These are phyloP conservation scores for Aphodius sticticus DNA, from an alignment of 2,888 invertebrate genomes.

Conservation along the genomic window DNA sequence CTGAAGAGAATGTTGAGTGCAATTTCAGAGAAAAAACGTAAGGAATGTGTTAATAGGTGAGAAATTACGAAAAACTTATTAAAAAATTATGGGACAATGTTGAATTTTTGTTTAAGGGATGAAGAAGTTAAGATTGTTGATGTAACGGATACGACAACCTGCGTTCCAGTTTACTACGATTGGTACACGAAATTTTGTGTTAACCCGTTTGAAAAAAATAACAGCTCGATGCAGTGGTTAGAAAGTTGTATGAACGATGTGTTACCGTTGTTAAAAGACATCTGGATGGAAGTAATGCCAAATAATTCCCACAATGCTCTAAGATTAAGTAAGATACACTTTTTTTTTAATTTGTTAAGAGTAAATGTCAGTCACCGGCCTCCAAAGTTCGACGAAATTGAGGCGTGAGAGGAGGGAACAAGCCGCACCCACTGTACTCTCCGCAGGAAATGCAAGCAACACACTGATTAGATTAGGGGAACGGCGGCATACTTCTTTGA, in stretches of 20 bases:
- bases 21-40: not conserved
- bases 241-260: constrained; percentile 69
- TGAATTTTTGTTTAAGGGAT: constrained; percentile 33
- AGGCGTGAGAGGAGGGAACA: too few relatives aligned
- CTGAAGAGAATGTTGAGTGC: constrained; percentile 69
- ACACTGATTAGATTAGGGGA: too few relatives aligned
- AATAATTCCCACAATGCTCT: constrained; percentile 32
- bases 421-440: too few relatives aligned
- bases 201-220: not conserved
- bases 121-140: constrained; percentile 18
- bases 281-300: constrained; percentile 83
- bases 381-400: too few relatives aligned
- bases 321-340: not conserved
- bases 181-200: constrained; percentile 10
- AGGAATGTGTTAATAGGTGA: not conserved
- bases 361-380: too few relatives aligned
- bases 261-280: constrained; percentile 81
- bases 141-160: not conserved
- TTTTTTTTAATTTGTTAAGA: not conserved
- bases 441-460: too few relatives aligned
- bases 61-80: constrained; percentile 6
- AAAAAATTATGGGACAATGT: not conserved
- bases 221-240: not conserved
- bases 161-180: constrained; percentile 26
- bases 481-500: too few relatives aligned